Evolutionary conservation across 2,113 vertebrate species (phyloP), one percentile per base, ranked within the genome.

Genomic region (Brachypteracias leptosomus): DNA sequence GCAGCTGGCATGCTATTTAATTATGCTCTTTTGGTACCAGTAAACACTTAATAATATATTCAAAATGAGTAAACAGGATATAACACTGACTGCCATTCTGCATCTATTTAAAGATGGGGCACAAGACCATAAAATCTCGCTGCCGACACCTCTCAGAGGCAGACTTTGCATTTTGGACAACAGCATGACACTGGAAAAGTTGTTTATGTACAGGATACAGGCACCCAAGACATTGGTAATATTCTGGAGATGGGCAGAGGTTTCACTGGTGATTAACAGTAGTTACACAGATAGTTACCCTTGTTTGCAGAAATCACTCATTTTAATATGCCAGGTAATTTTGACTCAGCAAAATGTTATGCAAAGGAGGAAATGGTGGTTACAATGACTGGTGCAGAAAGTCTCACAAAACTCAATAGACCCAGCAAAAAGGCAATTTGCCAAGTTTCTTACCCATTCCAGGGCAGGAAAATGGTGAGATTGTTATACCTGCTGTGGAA

Each of bases 1-100:
- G 74, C 63, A 73, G 81, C 1, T 85, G 90, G 86, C 75, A 51
- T 17, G 67, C 44, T 63, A 76, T 89, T 92, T 96, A 93, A 93
- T 95, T 85, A 95, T 46, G 71, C 14, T 70, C 28, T 91, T 95
- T 94, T 84, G 79, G 15, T 79, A 89, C 54, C 74, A 90, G 84
- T 84, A 90, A 97, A 94, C 49, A 88, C 40, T 54, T 89, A 85
- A 94, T 91, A 92, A 94, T 84, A 55, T 28, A 94, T 89, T 90
- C 92, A 94, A 87, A 70, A 70, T 67, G 55, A 88, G 59, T 73
- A 96, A 91, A 94, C 82, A 88, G 91, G 88, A 71, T 90, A 25
- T 83, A 84, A 83, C 33, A 51, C 49, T 61, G 81, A 14, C 67
- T 91, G 44, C 52, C 71, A 80, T 52, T 59, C 80, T 86, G 88